These are phyloP conservation scores for Girardia tigrina DNA, from an alignment of 2,888 invertebrate genomes.

Conservation along the genomic window DNA sequence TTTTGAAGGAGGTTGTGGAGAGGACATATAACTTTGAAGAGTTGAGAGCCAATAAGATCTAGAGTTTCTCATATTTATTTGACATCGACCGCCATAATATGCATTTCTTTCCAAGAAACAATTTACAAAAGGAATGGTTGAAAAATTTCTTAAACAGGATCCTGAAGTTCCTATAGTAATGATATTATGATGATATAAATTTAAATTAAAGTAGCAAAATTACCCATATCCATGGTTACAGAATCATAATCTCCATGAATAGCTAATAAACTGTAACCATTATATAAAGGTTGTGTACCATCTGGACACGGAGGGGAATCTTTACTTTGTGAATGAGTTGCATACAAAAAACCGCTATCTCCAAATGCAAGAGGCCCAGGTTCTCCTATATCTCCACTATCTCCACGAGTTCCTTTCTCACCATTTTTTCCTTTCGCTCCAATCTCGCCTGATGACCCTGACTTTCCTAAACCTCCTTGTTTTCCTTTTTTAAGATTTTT, in stretches of 20 bases:
- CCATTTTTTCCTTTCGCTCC: not conserved
- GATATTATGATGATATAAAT: not conserved
- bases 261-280: constrained; percentile 28
- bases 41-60: constrained; percentile 25
- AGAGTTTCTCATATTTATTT: constrained; percentile 2
- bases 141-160: constrained; percentile 16
- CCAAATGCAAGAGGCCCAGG: not conserved
- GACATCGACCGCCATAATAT: constrained; percentile 2
- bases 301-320: not conserved
- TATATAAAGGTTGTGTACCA: not conserved
- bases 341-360: constrained; percentile 17
- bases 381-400: not conserved
- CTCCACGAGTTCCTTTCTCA: not conserved
- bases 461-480: not conserved
- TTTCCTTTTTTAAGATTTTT: not conserved
- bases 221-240: constrained; percentile 26
- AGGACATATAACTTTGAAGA: not conserved
- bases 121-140: not conserved
- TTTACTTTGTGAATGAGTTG: constrained; percentile 17
- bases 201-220: not conserved
- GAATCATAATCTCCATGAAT: constrained; percentile 18
- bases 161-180: not conserved
- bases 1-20: not conserved
- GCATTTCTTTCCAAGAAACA: constrained; percentile 9
- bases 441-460: not conserved